Conservation (phyloP, 2,113 vertebrate species). For the Phrynocephalus versicolor region DNA sequence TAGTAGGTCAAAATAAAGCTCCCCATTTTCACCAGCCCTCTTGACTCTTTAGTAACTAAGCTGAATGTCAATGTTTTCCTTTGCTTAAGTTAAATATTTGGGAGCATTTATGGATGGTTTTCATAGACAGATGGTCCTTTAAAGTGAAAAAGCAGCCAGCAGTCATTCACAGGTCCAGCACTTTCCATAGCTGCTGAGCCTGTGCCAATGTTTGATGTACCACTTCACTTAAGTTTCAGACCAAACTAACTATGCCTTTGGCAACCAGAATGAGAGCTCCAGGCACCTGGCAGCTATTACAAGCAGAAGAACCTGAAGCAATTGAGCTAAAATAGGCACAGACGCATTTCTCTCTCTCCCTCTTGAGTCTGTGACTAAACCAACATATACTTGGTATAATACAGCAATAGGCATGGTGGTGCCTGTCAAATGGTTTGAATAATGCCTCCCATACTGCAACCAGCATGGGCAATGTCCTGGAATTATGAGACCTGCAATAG, state of each 20-base stretch:
- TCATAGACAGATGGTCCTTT: constrained; percentile 54
- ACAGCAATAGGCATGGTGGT: not conserved
- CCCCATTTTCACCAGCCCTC: not conserved
- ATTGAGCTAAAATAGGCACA: constrained; percentile 34
- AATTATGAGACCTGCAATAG: too few species aligned
- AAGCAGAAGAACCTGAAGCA: constrained; percentile 42
- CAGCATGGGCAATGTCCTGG: not conserved
- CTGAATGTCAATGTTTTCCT: constrained; percentile 22
- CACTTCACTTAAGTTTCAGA: constrained; percentile 71
- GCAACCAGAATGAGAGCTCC: constrained; percentile 56
- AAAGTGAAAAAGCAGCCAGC: constrained; percentile 44
- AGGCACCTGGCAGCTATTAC: constrained; percentile 56
- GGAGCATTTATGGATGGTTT: constrained; percentile 40
- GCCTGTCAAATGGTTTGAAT: not conserved
- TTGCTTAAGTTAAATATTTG: constrained; percentile 30
- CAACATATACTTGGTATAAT: not conserved
- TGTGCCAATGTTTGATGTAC: constrained; percentile 73
- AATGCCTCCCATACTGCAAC: not conserved
- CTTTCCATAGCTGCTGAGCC: constrained; percentile 46
- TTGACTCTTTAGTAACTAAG: not conserved
- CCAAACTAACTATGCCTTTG: constrained; percentile 61
- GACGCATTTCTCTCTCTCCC: not conserved
- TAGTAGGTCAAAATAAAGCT: constrained; percentile 12
- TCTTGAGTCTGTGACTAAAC: not conserved
- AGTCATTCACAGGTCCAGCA: constrained; percentile 12